Evolutionary conservation across 23 tunicate species (phyloP).

Genomic region (Styela plicata): DNA sequence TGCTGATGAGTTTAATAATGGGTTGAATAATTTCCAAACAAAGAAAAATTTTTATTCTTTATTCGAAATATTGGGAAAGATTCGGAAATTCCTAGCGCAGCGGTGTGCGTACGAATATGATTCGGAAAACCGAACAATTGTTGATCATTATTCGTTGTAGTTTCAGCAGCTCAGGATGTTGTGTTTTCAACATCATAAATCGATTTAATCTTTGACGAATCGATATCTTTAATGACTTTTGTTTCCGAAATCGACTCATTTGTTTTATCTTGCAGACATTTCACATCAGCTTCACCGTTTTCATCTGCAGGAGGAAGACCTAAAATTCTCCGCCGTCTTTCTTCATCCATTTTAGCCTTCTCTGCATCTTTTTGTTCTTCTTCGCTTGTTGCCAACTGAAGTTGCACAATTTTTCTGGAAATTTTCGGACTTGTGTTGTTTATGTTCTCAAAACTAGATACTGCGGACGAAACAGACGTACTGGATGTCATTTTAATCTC

Average conservation of each 20-base stretch:
- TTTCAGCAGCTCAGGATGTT: neutral
- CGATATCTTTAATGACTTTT: neutral
- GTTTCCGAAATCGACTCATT: neutral
- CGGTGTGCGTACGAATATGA: too few relatives aligned
- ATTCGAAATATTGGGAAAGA: too few relatives aligned
- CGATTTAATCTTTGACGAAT: neutral
- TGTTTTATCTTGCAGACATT: slow-evolving; percentile 8
- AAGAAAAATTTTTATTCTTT: too few relatives aligned
- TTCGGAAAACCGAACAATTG: too few relatives aligned
- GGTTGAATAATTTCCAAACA: too few relatives aligned
- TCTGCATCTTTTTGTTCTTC: slow-evolving; percentile 5
- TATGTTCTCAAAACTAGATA: slow-evolving; percentile 35
- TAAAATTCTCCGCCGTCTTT: slow-evolving; percentile 59
- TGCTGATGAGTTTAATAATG: too few relatives aligned
- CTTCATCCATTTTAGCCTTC: slow-evolving; percentile 39
- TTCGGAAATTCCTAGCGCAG: too few relatives aligned
- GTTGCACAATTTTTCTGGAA: slow-evolving; percentile 33
- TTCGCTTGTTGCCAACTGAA: slow-evolving; percentile 17
- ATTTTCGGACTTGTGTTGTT: slow-evolving; percentile 25
- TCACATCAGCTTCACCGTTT: neutral
- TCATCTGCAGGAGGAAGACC: slow-evolving; percentile 35
- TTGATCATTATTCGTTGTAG: too few relatives aligned
- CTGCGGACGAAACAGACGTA: slow-evolving; percentile 44
- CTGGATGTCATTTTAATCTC: neutral
- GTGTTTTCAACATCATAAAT: neutral